phyloP scores from a whole-genome alignment of 2,888 invertebrate species.

The Lycaena phlaeas region DNA sequence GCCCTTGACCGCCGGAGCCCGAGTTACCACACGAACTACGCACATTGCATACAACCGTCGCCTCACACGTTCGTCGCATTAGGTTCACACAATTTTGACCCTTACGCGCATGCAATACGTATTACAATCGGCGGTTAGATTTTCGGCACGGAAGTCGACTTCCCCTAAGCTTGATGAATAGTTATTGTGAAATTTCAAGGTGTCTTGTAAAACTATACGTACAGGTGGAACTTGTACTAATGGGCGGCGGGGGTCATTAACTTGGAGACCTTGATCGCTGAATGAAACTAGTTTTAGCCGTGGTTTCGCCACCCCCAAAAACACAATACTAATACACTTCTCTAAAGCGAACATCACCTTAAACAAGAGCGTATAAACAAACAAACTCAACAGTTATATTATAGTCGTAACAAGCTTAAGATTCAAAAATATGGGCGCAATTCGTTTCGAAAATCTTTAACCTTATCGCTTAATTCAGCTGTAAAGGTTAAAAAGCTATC shows the following conservation, averaged over 20 bases:
- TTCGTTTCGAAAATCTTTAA: no score
- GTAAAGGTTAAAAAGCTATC: no score
- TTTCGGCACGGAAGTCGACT: conserved; percentile 13
- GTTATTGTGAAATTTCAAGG: conserved; percentile 8
- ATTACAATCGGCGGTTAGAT: conserved; percentile 8
- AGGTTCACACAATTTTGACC: conserved; percentile 13
- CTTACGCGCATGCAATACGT: conserved; percentile 8
- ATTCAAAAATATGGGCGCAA: no score
- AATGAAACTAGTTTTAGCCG: no score
- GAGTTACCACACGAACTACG: conserved; percentile 24
- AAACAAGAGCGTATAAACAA: no score
- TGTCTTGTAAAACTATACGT: background rate
- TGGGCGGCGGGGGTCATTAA: background rate
- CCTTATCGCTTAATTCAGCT: no score
- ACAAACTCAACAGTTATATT: no score
- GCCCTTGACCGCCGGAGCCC: conserved; percentile 31
- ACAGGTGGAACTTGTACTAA: background rate
- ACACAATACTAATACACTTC: no score
- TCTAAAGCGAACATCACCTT: no score
- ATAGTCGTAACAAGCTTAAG: no score
- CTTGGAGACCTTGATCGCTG: background rate
- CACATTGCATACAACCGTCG: conserved; percentile 17
- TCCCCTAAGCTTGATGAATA: conserved; percentile 12
- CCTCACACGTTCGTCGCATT: conserved; percentile 11
- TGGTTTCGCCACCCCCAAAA: no score